Base-by-base conservation (phyloP, 2,888 invertebrate genomes). In the Bellardia pandia region DNA sequence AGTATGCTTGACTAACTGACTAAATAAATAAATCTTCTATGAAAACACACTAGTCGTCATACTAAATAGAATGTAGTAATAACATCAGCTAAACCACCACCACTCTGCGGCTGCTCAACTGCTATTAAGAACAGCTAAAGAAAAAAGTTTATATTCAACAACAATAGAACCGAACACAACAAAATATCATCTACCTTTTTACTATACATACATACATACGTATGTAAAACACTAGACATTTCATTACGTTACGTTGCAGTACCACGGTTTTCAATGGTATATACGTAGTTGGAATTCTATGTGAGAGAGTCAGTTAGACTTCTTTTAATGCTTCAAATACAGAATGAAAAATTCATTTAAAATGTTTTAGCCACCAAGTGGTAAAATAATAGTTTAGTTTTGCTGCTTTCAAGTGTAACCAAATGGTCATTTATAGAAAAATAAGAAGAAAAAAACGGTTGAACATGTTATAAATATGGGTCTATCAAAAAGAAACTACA, bases 381-480 rank as follows among this genome's bases (percentile, higher is more conserved):
- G 58, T 51, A 40, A 68, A 82, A 40, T 30, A 60, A 68, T 75
- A 75, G 48, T 51, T 68, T 37, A 40, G 40, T 58, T n/a, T 37
- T 37, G 37, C 37, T 58, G 33, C 48, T 80, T 80, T 80, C 48
- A 84, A 74, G 72, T 78, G 78, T 74, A 78, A 78, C 84, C 72
- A 68, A 74, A 74, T 64, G 77, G 77, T 66, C 71, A 78, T 72
- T 83, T 40, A 9, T 14, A 60, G 30, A 48, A 16, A 30, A 14
- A 53, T 33, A n/a, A 42, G 5, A 58, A n/a, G 23, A 42, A 16
- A 56, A 45, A 16, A 9, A 7, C 45, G 42, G 23, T 8, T 33
- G 7, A n/a, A 37, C 62, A 8, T n/a, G 11, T 11, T 72, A 45
- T 64, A 16, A 71, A 53, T 40, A 62, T 76, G 72, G 58, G 8